Evolutionary conservation across 1,140 invertebrate species (phyloP).

Genomic region (Venustaconcha ellipsiformis): DNA sequence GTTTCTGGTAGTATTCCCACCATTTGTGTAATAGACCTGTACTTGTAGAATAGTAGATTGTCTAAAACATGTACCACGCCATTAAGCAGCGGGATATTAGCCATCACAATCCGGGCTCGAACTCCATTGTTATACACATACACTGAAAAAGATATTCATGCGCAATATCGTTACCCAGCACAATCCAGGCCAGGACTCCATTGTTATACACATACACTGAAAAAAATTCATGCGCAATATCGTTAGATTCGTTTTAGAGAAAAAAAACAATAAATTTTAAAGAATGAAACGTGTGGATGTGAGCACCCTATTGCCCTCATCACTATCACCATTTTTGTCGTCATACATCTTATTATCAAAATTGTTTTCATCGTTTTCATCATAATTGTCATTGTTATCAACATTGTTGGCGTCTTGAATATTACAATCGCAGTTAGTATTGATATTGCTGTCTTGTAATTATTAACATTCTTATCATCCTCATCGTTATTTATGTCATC

Average conservation of each 20-base stretch:
- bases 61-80: slow-evolving; percentile 80
- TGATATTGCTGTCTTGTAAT: too few species aligned
- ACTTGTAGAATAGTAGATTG: slow-evolving; percentile 75
- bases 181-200: slow-evolving; percentile 50
- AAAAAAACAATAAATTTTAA: not conserved
- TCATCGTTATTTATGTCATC: too few species aligned
- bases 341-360: too few species aligned
- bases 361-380: too few species aligned
- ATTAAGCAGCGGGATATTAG: slow-evolving; percentile 61
- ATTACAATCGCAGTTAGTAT: too few species aligned
- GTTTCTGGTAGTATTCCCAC: slow-evolving; percentile 53
- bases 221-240: slow-evolving; percentile 19
- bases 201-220: slow-evolving; percentile 60
- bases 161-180: slow-evolving; percentile 12
- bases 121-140: slow-evolving; percentile 57
- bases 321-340: too few species aligned
- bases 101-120: slow-evolving; percentile 48
- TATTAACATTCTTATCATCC: too few species aligned
- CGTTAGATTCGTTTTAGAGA: not conserved
- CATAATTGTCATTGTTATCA: too few species aligned
- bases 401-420: too few species aligned
- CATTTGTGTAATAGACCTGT: slow-evolving; percentile 47
- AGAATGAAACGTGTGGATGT: not conserved
- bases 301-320: too few species aligned
- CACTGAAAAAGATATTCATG: slow-evolving; percentile 41